phyloP scores from a whole-genome alignment of 1,140 invertebrate genomes.

The Pygmarrhopalites habei region DNA sequence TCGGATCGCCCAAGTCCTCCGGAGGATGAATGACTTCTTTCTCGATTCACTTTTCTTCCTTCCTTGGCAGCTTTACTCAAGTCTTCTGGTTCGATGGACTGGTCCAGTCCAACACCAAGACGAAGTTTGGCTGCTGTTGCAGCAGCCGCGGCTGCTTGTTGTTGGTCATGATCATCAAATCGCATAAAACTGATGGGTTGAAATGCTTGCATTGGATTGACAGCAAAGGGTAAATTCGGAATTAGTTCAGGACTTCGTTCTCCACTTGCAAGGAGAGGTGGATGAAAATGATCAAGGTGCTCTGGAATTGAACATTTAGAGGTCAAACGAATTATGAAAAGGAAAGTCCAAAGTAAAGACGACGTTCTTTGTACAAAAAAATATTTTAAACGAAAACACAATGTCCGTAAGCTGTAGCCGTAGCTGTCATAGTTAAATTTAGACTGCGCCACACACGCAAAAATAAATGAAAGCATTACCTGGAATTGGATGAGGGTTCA shows the following conservation, averaged over 20 bases:
- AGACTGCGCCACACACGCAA: no score
- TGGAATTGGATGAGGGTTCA: conserved; percentile 52
- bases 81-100: neutral
- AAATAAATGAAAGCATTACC: no score
- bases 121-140: neutral
- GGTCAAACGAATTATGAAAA: no score
- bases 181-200: conserved; percentile 4
- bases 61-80: neutral
- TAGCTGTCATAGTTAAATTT: no score
- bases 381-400: no score
- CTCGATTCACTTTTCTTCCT: conserved; percentile 1
- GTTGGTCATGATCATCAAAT: neutral
- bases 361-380: no score
- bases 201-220: conserved; percentile 8
- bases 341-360: no score
- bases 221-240: conserved; percentile 21
- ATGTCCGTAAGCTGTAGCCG: no score
- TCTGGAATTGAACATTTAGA: no score
- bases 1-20: no score
- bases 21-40: no score
- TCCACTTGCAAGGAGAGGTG: conserved; percentile 56
- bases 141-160: neutral
- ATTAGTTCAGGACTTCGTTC: conserved; percentile 26
- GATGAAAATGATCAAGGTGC: conserved; percentile 91
- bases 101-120: neutral